Evolutionary conservation across 2,888 invertebrate species (phyloP).

Genomic region (Megastigmus dorsalis): DNA sequence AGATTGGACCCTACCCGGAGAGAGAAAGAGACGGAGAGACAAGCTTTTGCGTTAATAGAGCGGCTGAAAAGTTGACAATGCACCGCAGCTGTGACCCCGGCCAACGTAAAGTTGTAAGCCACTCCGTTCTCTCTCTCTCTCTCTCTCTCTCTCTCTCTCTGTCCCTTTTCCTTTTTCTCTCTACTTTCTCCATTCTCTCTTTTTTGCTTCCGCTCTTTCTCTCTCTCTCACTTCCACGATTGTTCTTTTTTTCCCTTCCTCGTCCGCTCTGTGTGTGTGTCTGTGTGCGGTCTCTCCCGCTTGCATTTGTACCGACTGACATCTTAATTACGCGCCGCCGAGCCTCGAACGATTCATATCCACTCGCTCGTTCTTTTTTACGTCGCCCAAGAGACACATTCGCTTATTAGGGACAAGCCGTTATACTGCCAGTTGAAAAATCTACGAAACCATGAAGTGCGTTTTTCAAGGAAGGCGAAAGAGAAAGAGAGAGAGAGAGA

Average conservation of each 20-base stretch:
- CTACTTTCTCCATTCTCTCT: background rate
- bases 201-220: conserved; percentile 11
- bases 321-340: conserved; percentile 34
- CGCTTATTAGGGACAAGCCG: conserved; percentile 20
- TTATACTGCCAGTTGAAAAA: background rate
- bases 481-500: too few species aligned
- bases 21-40: conserved; percentile 7
- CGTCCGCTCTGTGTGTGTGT: background rate
- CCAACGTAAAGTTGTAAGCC: conserved; percentile 34
- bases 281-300: background rate
- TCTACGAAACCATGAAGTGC: background rate
- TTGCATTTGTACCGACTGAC: conserved; percentile 1
- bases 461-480: background rate
- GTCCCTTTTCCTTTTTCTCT: background rate
- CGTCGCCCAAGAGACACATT: background rate
- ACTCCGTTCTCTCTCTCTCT: background rate
- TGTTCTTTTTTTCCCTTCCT: background rate
- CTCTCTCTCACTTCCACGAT: background rate
- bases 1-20: conserved; percentile 10
- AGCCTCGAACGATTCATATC: conserved; percentile 33
- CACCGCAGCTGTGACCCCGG: conserved; percentile 37
- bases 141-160: conserved; percentile 7
- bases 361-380: background rate
- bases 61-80: conserved; percentile 44
- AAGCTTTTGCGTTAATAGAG: conserved; percentile 35